These are phyloP conservation scores for Sterrhoptilus dennistouni DNA, from an alignment of 2,113 vertebrate species.

Conservation along the genomic window DNA sequence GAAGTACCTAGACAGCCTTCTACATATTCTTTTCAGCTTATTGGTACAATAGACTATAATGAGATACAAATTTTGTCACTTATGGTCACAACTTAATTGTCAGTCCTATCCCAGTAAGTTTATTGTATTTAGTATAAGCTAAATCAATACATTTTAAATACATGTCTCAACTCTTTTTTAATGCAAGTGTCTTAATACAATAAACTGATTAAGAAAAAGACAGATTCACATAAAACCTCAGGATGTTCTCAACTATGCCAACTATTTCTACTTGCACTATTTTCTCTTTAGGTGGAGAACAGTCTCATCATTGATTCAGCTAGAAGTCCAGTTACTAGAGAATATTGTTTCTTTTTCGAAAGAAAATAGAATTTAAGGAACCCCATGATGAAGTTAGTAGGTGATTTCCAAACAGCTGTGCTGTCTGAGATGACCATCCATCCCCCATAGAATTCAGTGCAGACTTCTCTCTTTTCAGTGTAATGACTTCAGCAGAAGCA, in stretches of 20 bases:
- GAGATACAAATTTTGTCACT: not conserved
- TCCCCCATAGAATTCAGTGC: not conserved
- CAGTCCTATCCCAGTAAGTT: not conserved
- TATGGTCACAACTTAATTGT: not conserved
- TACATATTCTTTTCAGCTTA: not conserved
- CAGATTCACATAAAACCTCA: not conserved
- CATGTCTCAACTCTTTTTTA: not conserved
- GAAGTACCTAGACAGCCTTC: not conserved
- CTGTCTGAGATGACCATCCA: not conserved
- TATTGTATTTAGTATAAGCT: not conserved
- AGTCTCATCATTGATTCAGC: not conserved
- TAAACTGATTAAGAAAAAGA: not conserved
- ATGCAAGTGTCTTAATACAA: not conserved
- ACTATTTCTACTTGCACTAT: not conserved
- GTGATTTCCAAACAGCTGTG: not conserved
- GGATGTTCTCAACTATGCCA: not conserved
- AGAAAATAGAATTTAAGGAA: accelerated
- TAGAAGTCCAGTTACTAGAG: not conserved
- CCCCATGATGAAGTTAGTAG: not conserved
- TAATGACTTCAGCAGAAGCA: not conserved
- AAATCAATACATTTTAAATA: not conserved
- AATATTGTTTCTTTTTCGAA: not conserved
- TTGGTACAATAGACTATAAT: not conserved
- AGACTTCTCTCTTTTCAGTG: not conserved
- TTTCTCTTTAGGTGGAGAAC: not conserved